These are phyloP conservation scores for Epinephelus moara DNA, from an alignment of 2,113 vertebrate genomes.

Conservation along the genomic window DNA sequence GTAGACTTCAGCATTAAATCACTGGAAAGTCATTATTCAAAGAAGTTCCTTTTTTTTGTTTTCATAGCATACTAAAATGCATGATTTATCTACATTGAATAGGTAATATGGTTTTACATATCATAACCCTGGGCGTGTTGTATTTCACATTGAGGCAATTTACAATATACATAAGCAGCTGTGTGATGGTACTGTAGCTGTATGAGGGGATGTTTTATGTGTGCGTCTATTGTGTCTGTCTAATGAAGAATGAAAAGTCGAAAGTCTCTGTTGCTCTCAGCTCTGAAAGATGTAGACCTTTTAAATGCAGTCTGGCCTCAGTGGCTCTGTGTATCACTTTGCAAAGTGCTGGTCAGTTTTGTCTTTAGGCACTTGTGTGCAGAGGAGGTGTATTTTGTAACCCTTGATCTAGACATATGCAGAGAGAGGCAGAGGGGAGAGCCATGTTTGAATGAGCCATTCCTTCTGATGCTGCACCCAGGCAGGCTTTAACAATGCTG, in stretches of 20 bases:
- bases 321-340: slow-evolving; percentile 49
- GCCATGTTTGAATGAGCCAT: slow-evolving; percentile 60
- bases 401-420: slow-evolving; percentile 62
- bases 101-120: slow-evolving; percentile 66
- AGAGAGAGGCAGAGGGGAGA: slow-evolving; percentile 39
- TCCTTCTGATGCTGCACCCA: slow-evolving; percentile 66
- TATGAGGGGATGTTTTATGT: slow-evolving; percentile 43
- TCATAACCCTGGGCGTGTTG: slow-evolving; percentile 60
- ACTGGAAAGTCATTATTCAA: slow-evolving; percentile 83
- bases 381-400: slow-evolving; percentile 59
- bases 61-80: slow-evolving; percentile 65
- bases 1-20: slow-evolving; percentile 76
- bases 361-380: slow-evolving; percentile 65
- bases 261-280: slow-evolving; percentile 45
- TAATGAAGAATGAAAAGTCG: slow-evolving; percentile 55
- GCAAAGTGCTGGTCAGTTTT: slow-evolving; percentile 77
- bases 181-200: slow-evolving; percentile 21
- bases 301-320: slow-evolving; percentile 48
- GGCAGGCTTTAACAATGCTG: slow-evolving; percentile 79
- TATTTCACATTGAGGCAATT: slow-evolving; percentile 63
- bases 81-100: slow-evolving; percentile 72
- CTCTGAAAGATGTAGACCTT: slow-evolving; percentile 49
- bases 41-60: slow-evolving; percentile 71
- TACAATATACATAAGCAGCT: slow-evolving; percentile 45
- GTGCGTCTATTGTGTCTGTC: slow-evolving; percentile 29